A percentile compares a stretch with the other conserved stretches of the same genome.
Evolutionary conservation across 2,113 vertebrate genomes (phyloP).

Genomic region (Datnioides undecimradiatus): DNA sequence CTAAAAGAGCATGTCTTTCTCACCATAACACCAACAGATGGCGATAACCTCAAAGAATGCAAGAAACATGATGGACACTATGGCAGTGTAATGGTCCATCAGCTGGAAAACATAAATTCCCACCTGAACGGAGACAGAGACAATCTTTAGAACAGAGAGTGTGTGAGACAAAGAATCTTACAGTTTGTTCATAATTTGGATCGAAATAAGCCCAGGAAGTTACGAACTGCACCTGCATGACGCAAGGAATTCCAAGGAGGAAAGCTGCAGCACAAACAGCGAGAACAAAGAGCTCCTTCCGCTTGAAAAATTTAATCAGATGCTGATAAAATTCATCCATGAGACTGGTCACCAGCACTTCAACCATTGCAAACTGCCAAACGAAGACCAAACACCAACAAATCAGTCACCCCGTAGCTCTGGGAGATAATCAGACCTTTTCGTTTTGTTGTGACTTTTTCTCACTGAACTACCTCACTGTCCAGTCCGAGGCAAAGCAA

Average conservation of each 20-base stretch:
- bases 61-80: slow-evolving; percentile 85
- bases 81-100: slow-evolving; percentile 87
- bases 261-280: slow-evolving; percentile 68
- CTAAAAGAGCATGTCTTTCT: slow-evolving; percentile 28
- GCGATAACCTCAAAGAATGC: slow-evolving; percentile 84
- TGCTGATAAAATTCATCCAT: slow-evolving; percentile 73
- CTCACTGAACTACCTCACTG: slow-evolving; percentile 77
- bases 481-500: slow-evolving; percentile 85
- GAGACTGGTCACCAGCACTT: slow-evolving; percentile 86
- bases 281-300: slow-evolving; percentile 82
- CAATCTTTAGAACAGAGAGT: background rate
- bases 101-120: slow-evolving; percentile 87
- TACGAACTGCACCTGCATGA: slow-evolving; percentile 79
- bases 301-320: slow-evolving; percentile 72
- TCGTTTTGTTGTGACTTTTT: background rate
- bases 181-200: background rate
- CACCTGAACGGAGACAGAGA: slow-evolving; percentile 65
- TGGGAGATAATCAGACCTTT: background rate
- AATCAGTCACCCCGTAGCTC: background rate
- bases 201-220: background rate
- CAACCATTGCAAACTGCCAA: slow-evolving; percentile 85
- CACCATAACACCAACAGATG: slow-evolving; percentile 83
- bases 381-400: background rate
- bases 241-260: slow-evolving; percentile 82
- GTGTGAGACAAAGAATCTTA: background rate